phyloP scores from a whole-genome alignment of 2,113 vertebrate species.

The Sinocyclocheilus grahami region DNA sequence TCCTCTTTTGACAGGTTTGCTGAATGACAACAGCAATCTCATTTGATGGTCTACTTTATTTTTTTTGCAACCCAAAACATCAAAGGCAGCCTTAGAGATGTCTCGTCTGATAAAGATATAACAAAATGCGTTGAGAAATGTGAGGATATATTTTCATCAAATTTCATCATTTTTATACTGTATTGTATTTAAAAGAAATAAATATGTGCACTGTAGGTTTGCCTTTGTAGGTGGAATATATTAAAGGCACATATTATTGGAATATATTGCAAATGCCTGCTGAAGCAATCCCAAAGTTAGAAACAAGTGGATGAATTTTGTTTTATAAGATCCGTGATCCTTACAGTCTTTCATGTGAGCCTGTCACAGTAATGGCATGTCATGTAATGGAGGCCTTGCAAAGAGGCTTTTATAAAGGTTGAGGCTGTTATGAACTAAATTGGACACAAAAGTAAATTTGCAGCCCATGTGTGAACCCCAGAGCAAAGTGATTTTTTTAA shows the following conservation, averaged over 20 bases:
- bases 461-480: not conserved
- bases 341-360: not conserved
- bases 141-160: conserved; percentile 40
- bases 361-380: not conserved
- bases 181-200: not conserved
- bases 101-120: conserved; percentile 16
- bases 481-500: not conserved
- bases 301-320: not conserved
- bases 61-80: conserved; percentile 35
- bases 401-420: not conserved
- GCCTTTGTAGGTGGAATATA: conserved; percentile 16
- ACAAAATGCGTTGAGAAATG: conserved; percentile 9
- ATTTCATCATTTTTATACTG: conserved; percentile 47
- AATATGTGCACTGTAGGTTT: not conserved
- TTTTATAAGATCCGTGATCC: not conserved
- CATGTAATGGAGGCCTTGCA: not conserved
- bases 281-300: not conserved
- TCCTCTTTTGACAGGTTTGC: conserved; percentile 42
- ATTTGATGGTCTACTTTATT: conserved; percentile 37
- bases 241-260: conserved; percentile 16
- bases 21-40: conserved; percentile 41
- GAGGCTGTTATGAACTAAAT: not conserved
- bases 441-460: not conserved
- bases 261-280: not conserved
- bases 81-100: conserved; percentile 36